These are phyloP conservation scores for Entomyzon cyanotis DNA, from an alignment of 2,113 vertebrate genomes.

Conservation along the genomic window DNA sequence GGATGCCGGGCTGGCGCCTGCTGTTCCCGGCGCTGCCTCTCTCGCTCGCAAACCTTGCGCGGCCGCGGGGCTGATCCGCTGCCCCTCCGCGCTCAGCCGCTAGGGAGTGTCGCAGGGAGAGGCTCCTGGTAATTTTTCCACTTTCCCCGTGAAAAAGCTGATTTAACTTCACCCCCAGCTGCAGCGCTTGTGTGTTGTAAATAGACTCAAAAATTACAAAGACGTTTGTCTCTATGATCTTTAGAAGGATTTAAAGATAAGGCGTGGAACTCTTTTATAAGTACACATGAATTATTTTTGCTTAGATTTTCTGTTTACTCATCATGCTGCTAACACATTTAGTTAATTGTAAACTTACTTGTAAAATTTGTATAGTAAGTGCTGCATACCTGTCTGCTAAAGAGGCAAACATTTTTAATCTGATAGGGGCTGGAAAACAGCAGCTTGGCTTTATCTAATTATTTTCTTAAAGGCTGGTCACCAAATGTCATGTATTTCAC, in stretches of 20 bases:
- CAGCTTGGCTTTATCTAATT: slow-evolving; percentile 50
- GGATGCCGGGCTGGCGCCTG: background rate
- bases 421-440: slow-evolving; percentile 22
- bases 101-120: slow-evolving; percentile 63
- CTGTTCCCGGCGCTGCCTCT: background rate
- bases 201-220: background rate
- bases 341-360: slow-evolving; percentile 7
- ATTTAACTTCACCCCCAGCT: background rate
- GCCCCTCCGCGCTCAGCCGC: slow-evolving; percentile 10
- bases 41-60: background rate
- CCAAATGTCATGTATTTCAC: slow-evolving; percentile 53
- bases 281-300: background rate
- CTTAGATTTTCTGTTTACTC: background rate
- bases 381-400: slow-evolving; percentile 13
- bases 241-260: slow-evolving; percentile 30
- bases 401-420: slow-evolving; percentile 58
- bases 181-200: background rate
- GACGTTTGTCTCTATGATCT: slow-evolving; percentile 26
- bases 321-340: background rate
- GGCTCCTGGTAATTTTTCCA: background rate
- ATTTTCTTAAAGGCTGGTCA: slow-evolving; percentile 54
- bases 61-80: background rate
- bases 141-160: background rate
- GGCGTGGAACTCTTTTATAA: background rate
- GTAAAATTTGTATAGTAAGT: slow-evolving; percentile 20